Evolutionary conservation across 1,140 invertebrate genomes (phyloP), one percentile per base, ranked within the genome.

Genomic region (Drosophila bocqueti): DNA sequence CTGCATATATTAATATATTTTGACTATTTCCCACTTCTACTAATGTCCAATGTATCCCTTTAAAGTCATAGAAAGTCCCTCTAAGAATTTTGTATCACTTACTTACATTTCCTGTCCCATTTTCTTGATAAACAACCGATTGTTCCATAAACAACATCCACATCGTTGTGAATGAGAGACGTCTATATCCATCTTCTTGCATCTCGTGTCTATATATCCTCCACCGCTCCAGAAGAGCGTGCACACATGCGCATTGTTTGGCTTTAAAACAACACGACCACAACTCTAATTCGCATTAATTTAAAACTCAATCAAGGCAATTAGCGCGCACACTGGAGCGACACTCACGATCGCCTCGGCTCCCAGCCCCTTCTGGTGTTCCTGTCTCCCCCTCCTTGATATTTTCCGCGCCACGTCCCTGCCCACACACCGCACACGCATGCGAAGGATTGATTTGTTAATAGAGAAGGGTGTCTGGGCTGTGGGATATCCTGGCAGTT

Each of bases 281-380:
- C 79, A 87, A 87, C 81, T 87, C 80, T 90, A 89, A 87, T 87
- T 87, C 84, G 84, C 84, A 81, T 89, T 89, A 89, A 89, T 89
- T 89, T 89, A 89, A 89, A 89, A 89, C 84, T 89, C 84, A 89
- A 89, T 89, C 84, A 90, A 89, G 84, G 78, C 84, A 89, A 89
- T 89, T 89, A 89, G 77, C 77, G 78, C 84, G 69, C 85, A 79
- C 77, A 71, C 76, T 80, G 75, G 58, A 69, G 75, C 75, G 64
- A 77, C 75, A 77, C 75, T 77, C 75, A 77, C 74, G 73, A 69
- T 71, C 69, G 60, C 66, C 18, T 40, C 42, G 42, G 63, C 13
- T 29, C 49, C 45, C 45, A 55, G 45, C 57, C 68, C 67, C 64
- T 55, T 38, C 54, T 34, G 24, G 36, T 24, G 54, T 34, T 57